Conservation (phyloP, 2,113 vertebrate species). For the Eclectus roratus region DNA sequence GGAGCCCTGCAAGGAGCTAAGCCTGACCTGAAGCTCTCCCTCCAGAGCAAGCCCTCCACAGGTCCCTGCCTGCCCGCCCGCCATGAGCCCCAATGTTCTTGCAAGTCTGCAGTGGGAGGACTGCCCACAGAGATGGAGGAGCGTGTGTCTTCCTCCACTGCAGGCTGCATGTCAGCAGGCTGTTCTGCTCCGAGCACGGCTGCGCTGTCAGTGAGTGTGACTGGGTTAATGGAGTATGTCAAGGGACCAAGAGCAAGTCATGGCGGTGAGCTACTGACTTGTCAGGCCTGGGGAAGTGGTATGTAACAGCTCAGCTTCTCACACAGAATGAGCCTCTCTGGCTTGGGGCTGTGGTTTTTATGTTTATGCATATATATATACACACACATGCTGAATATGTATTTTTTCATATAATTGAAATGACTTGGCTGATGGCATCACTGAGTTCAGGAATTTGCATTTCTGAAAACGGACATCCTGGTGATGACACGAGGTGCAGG, state of each 20-base stretch:
- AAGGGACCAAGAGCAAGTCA: neutral
- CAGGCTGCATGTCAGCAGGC: neutral
- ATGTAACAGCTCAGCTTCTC: constrained; percentile 47
- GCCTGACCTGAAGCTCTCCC: neutral
- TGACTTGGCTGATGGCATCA: neutral
- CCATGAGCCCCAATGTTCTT: rapidly evolving
- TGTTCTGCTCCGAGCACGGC: neutral
- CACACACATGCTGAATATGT: neutral
- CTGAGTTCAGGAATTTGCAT: neutral
- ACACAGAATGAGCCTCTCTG: constrained; percentile 28
- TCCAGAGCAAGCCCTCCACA: neutral
- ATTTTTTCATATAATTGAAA: neutral
- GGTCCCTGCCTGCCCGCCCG: neutral
- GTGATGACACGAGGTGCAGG: neutral
- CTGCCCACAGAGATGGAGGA: neutral
- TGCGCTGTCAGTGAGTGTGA: neutral
- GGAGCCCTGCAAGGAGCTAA: neutral
- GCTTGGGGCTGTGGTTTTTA: constrained; percentile 27
- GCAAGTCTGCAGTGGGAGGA: rapidly evolving
- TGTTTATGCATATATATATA: neutral
- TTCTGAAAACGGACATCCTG: neutral
- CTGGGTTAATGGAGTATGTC: constrained; percentile 54
- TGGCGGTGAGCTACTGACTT: constrained; percentile 38
- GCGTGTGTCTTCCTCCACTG: neutral
- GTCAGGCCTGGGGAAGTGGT: constrained; percentile 54